Base-by-base conservation (phyloP, 2,888 invertebrate genomes). In the Scrobipalpa atriplicella region DNA sequence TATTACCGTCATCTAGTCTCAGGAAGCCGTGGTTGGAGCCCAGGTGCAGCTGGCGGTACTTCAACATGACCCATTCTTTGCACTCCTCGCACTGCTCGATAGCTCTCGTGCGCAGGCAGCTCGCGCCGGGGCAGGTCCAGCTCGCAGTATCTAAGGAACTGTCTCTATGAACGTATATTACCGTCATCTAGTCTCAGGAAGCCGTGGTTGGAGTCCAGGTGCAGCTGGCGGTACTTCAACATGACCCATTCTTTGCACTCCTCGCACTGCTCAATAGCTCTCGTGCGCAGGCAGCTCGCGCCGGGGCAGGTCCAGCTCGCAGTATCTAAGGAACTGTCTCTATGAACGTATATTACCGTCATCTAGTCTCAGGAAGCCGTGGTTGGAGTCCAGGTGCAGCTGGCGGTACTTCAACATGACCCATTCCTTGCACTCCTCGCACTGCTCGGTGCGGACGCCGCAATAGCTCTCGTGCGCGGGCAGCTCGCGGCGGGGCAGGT, bases 321-420 rank as follows among this genome's bases (percentile, higher is more conserved):
- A n/a, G 16, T 16, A 16, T 6, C 13, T 51, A 51, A 51, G 11
- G 51, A 6, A 52, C 13, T 18, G 16, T 7, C 2, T 3, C 62
- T 62, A 29, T 29, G 29, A 5, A 29, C 2, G 29, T 29, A 29
- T 29, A 29, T 29, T 8, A 95, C 95, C 95, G 71, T 95, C 94
- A 69, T 94, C 92, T 1, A 94, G 87, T 70, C 94, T 92, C 51
- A 95, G 76, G 81, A 95, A 95, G 16, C 94, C 94, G 78, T 96
- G 96, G 81, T 95, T 95, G 67, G 94, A 94, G 75, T 95, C 95
- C 67, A 93, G 78, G 73, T 95, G 95, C 71, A 94, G 82, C 78
- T 94, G 93, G 41, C 94, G 92, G 83, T 96, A 95, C 80, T 95
- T 95, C 78, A 94, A 92, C 95, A 95, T 95, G 69, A 96, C 94